Percentiles rank a stretch among this genome's conserved stretches.
Evolutionary conservation across 2,888 invertebrate species (phyloP).

Genomic region (Amorpha juglandis): DNA sequence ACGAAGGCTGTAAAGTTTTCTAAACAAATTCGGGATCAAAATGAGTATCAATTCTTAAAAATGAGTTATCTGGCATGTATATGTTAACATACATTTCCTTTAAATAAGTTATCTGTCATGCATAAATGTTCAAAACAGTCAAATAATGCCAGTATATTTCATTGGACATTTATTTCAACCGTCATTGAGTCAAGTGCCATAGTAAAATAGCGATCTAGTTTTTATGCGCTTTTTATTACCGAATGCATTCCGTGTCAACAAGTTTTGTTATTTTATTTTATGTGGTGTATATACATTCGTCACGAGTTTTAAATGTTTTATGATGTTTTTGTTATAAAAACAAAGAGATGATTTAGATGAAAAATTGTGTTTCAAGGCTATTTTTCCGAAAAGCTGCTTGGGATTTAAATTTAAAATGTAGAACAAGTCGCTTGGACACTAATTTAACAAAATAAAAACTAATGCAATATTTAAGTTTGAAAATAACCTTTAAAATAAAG

Average conservation of each 20-base stretch:
- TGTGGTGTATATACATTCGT: conserved; percentile 3
- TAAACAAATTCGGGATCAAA: too few species aligned
- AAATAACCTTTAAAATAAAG: too few species aligned
- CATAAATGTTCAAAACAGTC: not conserved
- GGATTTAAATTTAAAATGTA: not conserved
- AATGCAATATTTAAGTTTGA: too few species aligned
- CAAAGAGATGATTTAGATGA: not conserved
- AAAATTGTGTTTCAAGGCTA: too few species aligned
- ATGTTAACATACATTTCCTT: too few species aligned
- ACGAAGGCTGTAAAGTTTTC: too few species aligned
- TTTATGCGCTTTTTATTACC: conserved; percentile 7
- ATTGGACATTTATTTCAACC: conserved; percentile 7
- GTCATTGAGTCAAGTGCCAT: conserved; percentile 4
- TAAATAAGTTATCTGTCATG: not conserved
- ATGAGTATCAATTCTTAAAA: too few species aligned
- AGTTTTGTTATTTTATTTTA: conserved; percentile 2
- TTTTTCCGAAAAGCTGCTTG: too few species aligned
- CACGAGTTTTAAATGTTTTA: not conserved
- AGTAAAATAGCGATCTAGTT: conserved; percentile 5
- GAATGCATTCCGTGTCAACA: conserved; percentile 13
- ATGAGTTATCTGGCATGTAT: too few species aligned
- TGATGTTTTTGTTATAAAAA: not conserved
- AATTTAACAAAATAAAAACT: too few species aligned
- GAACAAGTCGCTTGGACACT: too few species aligned
- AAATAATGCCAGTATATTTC: not conserved